A percentile compares a stretch with the other conserved stretches of the same genome.
Conservation (phyloP, 2,797 vertebrate genomes). For the Darevskia mixta region DNA sequence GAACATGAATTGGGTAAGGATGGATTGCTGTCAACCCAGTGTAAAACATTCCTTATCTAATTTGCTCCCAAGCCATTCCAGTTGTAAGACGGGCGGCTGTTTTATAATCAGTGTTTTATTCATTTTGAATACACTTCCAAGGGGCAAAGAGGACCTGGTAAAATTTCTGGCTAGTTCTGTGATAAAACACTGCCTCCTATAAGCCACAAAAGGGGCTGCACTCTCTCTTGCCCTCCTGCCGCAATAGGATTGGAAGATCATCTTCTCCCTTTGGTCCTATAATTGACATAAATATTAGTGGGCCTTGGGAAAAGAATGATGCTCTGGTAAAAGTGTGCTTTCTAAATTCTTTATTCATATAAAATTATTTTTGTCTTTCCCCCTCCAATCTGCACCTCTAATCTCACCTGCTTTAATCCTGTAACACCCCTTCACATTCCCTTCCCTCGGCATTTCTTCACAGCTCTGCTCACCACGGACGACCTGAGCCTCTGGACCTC, state of each 20-base stretch:
- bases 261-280: not conserved
- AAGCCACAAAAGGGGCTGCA: not conserved
- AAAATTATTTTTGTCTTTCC: slow-evolving; percentile 63
- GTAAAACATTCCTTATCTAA: not conserved
- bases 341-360: slow-evolving; percentile 58
- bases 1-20: fast-evolving
- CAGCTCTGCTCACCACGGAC: slow-evolving; percentile 90
- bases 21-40: not conserved
- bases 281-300: not conserved
- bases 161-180: not conserved
- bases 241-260: not conserved
- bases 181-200: not conserved
- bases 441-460: slow-evolving; percentile 67
- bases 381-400: slow-evolving; percentile 60
- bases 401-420: slow-evolving; percentile 64
- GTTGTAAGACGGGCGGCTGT: not conserved
- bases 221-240: not conserved
- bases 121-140: not conserved
- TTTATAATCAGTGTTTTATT: not conserved
- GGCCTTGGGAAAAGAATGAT: slow-evolving; percentile 66
- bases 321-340: slow-evolving; percentile 59
- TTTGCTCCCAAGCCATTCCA: not conserved
- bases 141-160: no score
- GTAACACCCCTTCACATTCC: slow-evolving; percentile 68
- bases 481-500: slow-evolving; percentile 93